Evolutionary conservation across 2,888 invertebrate genomes (phyloP), one percentile per base, ranked within the genome.

Genomic region (Tiphia femorata): DNA sequence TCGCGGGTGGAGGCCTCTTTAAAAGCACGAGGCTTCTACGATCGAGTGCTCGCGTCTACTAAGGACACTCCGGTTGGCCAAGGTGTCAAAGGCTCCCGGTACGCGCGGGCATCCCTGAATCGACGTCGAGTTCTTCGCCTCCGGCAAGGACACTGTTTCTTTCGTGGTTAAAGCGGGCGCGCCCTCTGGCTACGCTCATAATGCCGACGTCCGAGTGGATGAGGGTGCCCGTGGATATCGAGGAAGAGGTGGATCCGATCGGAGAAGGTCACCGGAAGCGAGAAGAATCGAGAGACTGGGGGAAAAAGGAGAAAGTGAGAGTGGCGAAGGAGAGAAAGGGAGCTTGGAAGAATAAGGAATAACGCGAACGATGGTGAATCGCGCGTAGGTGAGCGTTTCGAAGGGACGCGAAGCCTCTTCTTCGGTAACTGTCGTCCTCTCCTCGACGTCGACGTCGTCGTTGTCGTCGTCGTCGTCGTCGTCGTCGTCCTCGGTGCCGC

Each of bases 151-250:
- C 58, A 52, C 56, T 60, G 64, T 59, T 63, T 50, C 51, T 61
- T 35, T 51, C 30, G 49, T 44, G 58, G 60, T 50, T 40, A 46
- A 59, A 55, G 62, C 67, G 68, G 41, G 57, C 57, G 62, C 55
- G 71, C 63, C 66, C 64, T 58, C 59, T 67, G 70, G 42, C 66
- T 49, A 60, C 72, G 67, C 65, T 70, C 75, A 76, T 76, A 76
- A 67, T 75, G 67, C 49, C 19, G 19, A 16, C 10, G 21, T 19
- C 1, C 17, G 20, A 10, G 21, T 12, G 33, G 6, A 42, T 46
- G 47, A 38, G 12, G 10, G 33, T 3, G 19, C 25, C 23, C 23
- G 21, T n/a, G n/a, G n/a, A n/a, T n/a, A n/a, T 2, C 29, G 29
- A 29, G 29, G 33, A 33, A 14, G 33, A 14, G 10, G 16, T 10